phyloP scores from a whole-genome alignment of 2,888 invertebrate genomes.

The Craniophora ligustri region DNA sequence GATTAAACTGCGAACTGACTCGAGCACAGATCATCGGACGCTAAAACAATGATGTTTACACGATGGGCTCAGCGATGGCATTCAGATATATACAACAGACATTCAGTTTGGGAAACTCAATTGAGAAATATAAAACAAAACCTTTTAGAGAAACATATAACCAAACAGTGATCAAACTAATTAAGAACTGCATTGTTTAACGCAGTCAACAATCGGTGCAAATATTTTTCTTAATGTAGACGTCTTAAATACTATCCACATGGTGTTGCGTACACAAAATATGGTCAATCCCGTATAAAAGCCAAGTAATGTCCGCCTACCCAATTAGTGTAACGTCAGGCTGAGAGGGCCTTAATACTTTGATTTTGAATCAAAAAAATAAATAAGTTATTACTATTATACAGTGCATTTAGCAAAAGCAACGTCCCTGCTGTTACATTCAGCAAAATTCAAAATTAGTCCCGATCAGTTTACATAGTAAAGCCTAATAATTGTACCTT shows the following conservation, averaged over 20 bases:
- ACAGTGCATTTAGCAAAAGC: no score
- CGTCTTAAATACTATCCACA: neutral
- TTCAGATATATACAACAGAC: slow-evolving; percentile 41
- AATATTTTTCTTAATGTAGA: neutral
- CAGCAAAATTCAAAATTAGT: no score
- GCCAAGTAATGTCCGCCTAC: no score
- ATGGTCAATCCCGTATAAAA: no score
- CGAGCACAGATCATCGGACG: slow-evolving; percentile 15
- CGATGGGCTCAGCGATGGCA: slow-evolving; percentile 27
- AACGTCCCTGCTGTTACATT: no score
- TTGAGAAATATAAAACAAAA: slow-evolving; percentile 40
- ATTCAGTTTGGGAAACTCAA: slow-evolving; percentile 7
- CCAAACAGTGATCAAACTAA: slow-evolving; percentile 29
- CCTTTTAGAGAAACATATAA: slow-evolving; percentile 10
- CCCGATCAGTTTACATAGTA: no score
- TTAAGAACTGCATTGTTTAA: slow-evolving; percentile 25
- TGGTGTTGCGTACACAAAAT: no score
- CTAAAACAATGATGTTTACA: slow-evolving; percentile 54
- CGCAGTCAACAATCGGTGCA: slow-evolving; percentile 5
- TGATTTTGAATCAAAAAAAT: no score
- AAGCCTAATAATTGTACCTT: no score
- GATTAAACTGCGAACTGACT: slow-evolving; percentile 21
- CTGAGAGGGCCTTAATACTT: no score
- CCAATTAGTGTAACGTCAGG: no score
- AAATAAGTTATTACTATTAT: no score